Base-by-base conservation (phyloP, 2,888 invertebrate genomes). In the Ethmia dodecea region DNA sequence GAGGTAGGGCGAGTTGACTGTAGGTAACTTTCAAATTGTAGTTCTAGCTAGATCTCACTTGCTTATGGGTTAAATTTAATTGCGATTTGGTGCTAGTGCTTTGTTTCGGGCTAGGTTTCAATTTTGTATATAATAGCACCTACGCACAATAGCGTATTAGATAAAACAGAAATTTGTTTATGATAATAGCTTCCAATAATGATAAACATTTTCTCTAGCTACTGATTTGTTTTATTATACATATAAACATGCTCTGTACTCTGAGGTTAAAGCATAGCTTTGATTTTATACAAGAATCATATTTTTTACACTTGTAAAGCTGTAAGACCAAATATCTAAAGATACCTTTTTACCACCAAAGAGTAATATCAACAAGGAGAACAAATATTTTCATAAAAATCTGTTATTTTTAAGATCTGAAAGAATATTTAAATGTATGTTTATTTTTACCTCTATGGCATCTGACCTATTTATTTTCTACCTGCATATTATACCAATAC, bases 31-130 rank as follows among this genome's bases (percentile, higher is more conserved):
- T 22, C n/a, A 22, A n/a, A 22, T n/a, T 9, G 22, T 22, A 8
- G n/a, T 37, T 37, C 32, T 29, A 14, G 15, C 18, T 37, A 35
- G 35, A 39, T 30, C 29, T 39, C 54, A 69, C 68, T 73, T 69
- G 57, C 64, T 60, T 59, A 60, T 55, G 56, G n/a, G 55, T 60
- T 54, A 60, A 60, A 64, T 60, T 57, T 60, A 55, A 60, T 65
- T 60, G 67, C 63, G 43, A 62, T 70, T 65, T 65, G 78, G 78
- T 78, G 76, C 78, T 79, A 79, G 76, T 55, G 67, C 70, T 78
- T 70, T 62, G 64, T 58, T 42, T 54, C 55, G 71, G 73, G 56
- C 59, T 45, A 24, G 15, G 24, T 28, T 65, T 56, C 66, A 56
- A 58, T 67, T 69, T 66, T 69, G 49, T 69, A 74, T 61, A 54